Evolutionary conservation across 1,140 invertebrate genomes (phyloP).

Genomic region (silkworm (Bombyx mori)): DNA sequence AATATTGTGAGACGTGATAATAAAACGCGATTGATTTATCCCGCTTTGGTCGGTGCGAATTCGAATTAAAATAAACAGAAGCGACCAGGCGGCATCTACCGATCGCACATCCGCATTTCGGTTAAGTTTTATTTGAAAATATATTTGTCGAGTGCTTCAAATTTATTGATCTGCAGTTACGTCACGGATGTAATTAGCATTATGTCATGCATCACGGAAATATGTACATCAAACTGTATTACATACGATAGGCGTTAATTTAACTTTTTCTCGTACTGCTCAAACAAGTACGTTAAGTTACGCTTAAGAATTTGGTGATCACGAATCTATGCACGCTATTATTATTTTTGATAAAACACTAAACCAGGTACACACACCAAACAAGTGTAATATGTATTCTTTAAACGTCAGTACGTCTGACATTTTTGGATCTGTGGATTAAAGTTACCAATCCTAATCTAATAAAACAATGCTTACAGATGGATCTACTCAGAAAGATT

Average conservation of each 20-base stretch:
- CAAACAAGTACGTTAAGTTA: no score
- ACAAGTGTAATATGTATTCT: no score
- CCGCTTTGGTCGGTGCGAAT: not conserved
- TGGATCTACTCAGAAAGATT: conserved; percentile 21
- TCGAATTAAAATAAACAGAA: conserved; percentile 4
- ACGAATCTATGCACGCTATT: no score
- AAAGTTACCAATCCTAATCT: no score
- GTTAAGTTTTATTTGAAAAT: conserved; percentile 1
- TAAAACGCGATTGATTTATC: conserved; percentile 5
- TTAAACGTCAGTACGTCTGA: no score
- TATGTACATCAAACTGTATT: no score
- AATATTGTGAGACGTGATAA: conserved; percentile 1
- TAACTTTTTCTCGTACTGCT: no score
- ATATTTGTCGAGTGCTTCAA: conserved; percentile 2
- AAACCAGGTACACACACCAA: no score
- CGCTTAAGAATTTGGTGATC: no score
- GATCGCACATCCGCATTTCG: not conserved
- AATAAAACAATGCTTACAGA: conserved; percentile 27
- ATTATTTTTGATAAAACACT: no score
- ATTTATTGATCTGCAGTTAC: not conserved
- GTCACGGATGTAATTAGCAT: not conserved
- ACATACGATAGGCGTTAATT: no score
- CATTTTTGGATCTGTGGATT: no score
- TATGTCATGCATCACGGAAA: not conserved
- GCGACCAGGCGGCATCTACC: not conserved